Evolutionary conservation across 64 coral and sea anemone species (phyloP).

Genomic region (Pocillopora damicornis): DNA sequence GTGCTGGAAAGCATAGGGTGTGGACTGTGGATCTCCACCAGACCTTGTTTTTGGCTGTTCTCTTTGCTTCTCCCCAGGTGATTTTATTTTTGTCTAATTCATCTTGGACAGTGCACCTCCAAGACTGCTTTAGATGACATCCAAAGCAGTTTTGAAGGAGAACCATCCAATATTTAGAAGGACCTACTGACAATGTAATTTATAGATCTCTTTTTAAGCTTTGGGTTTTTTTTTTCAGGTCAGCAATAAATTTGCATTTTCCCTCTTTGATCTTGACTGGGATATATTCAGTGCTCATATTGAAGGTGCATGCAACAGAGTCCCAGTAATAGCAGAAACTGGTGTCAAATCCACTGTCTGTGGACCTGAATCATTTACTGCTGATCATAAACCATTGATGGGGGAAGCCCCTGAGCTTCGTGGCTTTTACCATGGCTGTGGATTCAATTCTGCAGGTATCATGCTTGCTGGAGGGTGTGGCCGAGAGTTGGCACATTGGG

Average conservation of each 20-base stretch:
- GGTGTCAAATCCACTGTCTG: slow-evolving; percentile 97
- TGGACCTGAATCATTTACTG: slow-evolving; percentile 97
- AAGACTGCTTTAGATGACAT: too few species aligned
- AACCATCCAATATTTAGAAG: too few species aligned
- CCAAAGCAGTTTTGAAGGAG: too few species aligned
- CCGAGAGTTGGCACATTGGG: slow-evolving; percentile 86
- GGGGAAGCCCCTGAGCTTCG: slow-evolving; percentile 87
- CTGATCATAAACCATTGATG: slow-evolving; percentile 94
- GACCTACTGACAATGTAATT: too few species aligned
- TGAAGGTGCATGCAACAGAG: slow-evolving; percentile 86
- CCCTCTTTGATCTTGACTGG: slow-evolving; percentile 96
- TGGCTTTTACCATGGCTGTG: slow-evolving; percentile 95
- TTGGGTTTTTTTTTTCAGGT: slow-evolving; percentile 51
- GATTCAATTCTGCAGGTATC: slow-evolving; percentile 94
- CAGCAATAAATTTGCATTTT: slow-evolving; percentile 95
- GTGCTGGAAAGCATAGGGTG: too few species aligned
- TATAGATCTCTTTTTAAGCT: not conserved
- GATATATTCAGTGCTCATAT: slow-evolving; percentile 97
- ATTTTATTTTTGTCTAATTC: not conserved
- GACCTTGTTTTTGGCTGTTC: not conserved
- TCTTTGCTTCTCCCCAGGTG: not conserved
- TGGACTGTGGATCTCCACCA: too few species aligned
- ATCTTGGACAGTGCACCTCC: too few species aligned
- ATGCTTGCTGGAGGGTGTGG: slow-evolving; percentile 98
- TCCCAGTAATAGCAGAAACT: slow-evolving; percentile 86